phyloP scores from a whole-genome alignment of 2,888 invertebrate species.

The Yponomeuta plumbellus region DNA sequence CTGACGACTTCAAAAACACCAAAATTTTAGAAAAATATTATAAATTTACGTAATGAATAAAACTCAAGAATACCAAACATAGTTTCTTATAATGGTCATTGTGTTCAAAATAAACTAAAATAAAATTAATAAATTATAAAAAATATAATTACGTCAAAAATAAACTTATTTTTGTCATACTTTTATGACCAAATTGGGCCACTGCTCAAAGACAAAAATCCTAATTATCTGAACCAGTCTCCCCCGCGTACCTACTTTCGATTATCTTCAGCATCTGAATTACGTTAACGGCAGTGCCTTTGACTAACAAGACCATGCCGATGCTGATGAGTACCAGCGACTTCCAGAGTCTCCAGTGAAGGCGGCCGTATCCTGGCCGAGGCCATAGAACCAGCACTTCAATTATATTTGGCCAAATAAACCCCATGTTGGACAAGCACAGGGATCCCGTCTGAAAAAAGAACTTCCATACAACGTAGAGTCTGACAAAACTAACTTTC shows the following conservation, averaged over 20 bases:
- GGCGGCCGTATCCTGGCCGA: slow-evolving; percentile 40
- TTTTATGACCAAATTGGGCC: too few species aligned
- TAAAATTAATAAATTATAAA: too few species aligned
- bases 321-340: slow-evolving; percentile 24
- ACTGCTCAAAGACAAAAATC: neutral
- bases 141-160: too few species aligned
- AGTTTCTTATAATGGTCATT: too few species aligned
- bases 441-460: slow-evolving; percentile 44
- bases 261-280: neutral
- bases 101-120: too few species aligned
- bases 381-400: slow-evolving; percentile 35
- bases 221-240: neutral
- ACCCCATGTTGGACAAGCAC: slow-evolving; percentile 47
- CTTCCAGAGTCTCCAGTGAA: slow-evolving; percentile 39
- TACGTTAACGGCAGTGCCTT: slow-evolving; percentile 39
- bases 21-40: too few species aligned
- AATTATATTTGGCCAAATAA: slow-evolving; percentile 45
- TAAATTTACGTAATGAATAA: too few species aligned
- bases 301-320: slow-evolving; percentile 31
- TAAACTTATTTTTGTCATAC: too few species aligned
- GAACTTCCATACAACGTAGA: neutral
- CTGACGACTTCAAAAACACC: too few species aligned
- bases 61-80: too few species aligned
- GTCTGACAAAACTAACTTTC: too few species aligned
- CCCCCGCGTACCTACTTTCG: neutral